Base-by-base conservation (phyloP, 2,113 vertebrate species). In the Myotis lucifugus region DNA sequence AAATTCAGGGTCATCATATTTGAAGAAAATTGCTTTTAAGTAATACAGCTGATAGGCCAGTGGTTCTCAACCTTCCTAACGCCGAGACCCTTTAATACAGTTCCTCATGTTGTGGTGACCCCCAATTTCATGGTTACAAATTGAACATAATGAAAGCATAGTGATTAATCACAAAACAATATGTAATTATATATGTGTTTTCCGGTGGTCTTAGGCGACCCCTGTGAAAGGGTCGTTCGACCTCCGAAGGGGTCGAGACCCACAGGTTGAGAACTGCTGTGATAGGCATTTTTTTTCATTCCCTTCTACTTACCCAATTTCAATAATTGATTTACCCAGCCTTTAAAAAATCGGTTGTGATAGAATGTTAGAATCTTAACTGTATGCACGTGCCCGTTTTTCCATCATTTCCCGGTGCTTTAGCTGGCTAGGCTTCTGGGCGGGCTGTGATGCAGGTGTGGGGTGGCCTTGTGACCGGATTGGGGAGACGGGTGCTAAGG, bases 381-480 rank as follows among this genome's bases (percentile, higher is more conserved):
- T 46, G 27, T 32, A 23, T 21, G 11, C 2, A 21, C 0, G 27
- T 12, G 1, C 17, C 40, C 52, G 3, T 32, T 72, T 72, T 70
- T 3, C 3, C 5, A 10, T 66, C 76, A 48, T 67, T 83, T 46
- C 82, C 64, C n/a, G 37, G 79, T 69, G 37, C 66, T 85, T 0
- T 83, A 25, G 87, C 94, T 95, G 88, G 72, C 52, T 72, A 73
- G 48, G 1, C 54, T 76, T 94, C 77, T 96, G 23, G 54, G 85
- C 17, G 61, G 52, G 40, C 8, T 59, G 56, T 59, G 56, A 25
- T 59, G 56, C 59, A 61, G 59, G 59, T 5, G 3, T 27, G 59
- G 59, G 93, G 84, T 97, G 95, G 97, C 94, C 95, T 97, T 98
- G 96, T 93, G 69, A 87, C 96, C 95, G 89, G 91, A 78, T 94